phyloP scores from a whole-genome alignment of 2,113 vertebrate genomes.

The Mungos mungo region DNA sequence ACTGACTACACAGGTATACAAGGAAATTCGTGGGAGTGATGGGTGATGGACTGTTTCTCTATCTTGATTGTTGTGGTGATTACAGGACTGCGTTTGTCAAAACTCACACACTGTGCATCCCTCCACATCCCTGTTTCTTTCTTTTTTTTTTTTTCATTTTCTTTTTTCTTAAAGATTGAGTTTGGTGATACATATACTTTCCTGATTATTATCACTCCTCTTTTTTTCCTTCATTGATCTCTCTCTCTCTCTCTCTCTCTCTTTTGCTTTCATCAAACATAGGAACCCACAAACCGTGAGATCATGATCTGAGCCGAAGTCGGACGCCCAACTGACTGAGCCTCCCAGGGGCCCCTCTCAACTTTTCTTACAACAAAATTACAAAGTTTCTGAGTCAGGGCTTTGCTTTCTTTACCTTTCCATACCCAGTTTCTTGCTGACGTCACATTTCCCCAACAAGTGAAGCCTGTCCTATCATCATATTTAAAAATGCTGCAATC shows the following conservation, averaged over 20 bases:
- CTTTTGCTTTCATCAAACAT: not conserved
- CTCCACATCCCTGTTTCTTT: not conserved
- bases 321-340: too few species aligned
- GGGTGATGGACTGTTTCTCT: not conserved
- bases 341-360: not conserved
- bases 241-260: too few species aligned
- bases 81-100: not conserved
- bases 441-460: not conserved
- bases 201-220: not conserved
- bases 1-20: not conserved
- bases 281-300: not conserved
- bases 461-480: not conserved
- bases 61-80: not conserved
- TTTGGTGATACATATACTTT: not conserved
- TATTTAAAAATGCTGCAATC: not conserved
- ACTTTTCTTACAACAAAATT: not conserved
- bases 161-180: not conserved
- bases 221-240: not conserved
- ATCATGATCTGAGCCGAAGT: too few species aligned
- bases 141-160: not conserved
- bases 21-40: not conserved
- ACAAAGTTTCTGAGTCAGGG: not conserved
- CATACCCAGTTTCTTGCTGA: not conserved
- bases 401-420: not conserved
- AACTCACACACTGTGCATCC: not conserved